These are phyloP conservation scores for Drosophila nr. perissopoda DNA, from an alignment of 2,888 invertebrate genomes.

Conservation along the genomic window DNA sequence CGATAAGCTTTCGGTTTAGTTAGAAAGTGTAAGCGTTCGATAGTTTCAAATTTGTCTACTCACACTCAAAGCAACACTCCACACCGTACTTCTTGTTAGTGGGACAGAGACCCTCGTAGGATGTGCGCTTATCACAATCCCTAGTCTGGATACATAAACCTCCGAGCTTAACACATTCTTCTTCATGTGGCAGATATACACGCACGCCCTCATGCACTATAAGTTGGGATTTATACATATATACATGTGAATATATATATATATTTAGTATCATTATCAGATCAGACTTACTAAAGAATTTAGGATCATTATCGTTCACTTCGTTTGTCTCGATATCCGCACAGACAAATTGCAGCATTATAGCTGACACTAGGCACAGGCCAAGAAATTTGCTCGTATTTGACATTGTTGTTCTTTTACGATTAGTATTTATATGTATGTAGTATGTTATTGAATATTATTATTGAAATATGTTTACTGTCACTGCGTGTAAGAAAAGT, in stretches of 20 bases:
- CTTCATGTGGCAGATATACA: slow-evolving; percentile 78
- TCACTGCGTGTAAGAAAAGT: slow-evolving; percentile 36
- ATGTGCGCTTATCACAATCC: slow-evolving; percentile 80
- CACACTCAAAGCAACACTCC: slow-evolving; percentile 84
- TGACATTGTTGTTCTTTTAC: slow-evolving; percentile 45
- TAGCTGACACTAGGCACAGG: slow-evolving; percentile 64
- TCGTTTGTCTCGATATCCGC: slow-evolving; percentile 81
- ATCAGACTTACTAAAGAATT: slow-evolving; percentile 76
- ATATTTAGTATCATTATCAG: background rate
- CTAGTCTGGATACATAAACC: slow-evolving; percentile 81
- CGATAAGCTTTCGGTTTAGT: slow-evolving; percentile 17
- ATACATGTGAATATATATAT: background rate
- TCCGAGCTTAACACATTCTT: slow-evolving; percentile 82
- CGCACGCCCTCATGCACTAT: slow-evolving; percentile 82
- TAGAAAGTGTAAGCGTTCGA: too few species aligned
- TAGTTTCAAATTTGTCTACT: slow-evolving; percentile 44
- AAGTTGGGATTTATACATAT: slow-evolving; percentile 13
- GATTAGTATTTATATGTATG: background rate
- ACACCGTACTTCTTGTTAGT: slow-evolving; percentile 77
- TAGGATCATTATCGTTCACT: slow-evolving; percentile 66
- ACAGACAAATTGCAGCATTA: slow-evolving; percentile 54
- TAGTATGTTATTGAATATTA: slow-evolving; percentile 3
- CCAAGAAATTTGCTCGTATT: slow-evolving; percentile 46
- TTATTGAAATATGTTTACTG: slow-evolving; percentile 8
- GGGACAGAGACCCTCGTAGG: slow-evolving; percentile 82